A percentile compares a stretch with the other conserved stretches of the same genome.
Conservation (phyloP, 2,113 vertebrate genomes). For the Pelmatolapia mariae region DNA sequence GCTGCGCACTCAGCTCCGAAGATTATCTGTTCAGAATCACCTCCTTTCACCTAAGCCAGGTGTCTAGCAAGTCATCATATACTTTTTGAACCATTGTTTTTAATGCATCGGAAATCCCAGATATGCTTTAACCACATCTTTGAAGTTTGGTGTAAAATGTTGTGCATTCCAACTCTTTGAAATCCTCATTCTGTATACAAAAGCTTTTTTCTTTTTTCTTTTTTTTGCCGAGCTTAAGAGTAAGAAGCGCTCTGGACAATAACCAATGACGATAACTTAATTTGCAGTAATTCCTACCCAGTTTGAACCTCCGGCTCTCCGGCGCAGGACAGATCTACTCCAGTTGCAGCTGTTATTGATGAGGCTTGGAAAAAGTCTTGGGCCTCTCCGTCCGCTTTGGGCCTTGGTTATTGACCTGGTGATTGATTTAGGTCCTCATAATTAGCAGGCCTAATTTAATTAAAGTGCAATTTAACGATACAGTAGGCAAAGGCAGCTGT, state of each 20-base stretch:
- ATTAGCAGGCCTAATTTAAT: constrained; percentile 79
- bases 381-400: constrained; percentile 55
- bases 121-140: constrained; percentile 12
- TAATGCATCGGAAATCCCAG: background rate
- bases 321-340: constrained; percentile 39
- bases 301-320: constrained; percentile 60
- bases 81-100: constrained; percentile 16
- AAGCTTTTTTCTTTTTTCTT: background rate
- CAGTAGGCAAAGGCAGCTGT: constrained; percentile 66
- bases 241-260: constrained; percentile 51
- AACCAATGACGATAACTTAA: constrained; percentile 66
- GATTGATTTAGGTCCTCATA: constrained; percentile 81
- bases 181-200: background rate
- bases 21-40: constrained; percentile 31
- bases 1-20: constrained; percentile 1
- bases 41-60: constrained; percentile 29
- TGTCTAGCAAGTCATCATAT: constrained; percentile 13
- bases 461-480: constrained; percentile 80
- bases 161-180: background rate
- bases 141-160: constrained; percentile 13
- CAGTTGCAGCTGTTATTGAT: constrained; percentile 70
- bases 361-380: constrained; percentile 60
- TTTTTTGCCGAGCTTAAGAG: constrained; percentile 17
- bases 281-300: constrained; percentile 63
- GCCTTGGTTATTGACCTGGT: constrained; percentile 73